These are phyloP conservation scores for Anthoscopus minutus DNA, from an alignment of 2,113 vertebrate genomes.

Conservation along the genomic window DNA sequence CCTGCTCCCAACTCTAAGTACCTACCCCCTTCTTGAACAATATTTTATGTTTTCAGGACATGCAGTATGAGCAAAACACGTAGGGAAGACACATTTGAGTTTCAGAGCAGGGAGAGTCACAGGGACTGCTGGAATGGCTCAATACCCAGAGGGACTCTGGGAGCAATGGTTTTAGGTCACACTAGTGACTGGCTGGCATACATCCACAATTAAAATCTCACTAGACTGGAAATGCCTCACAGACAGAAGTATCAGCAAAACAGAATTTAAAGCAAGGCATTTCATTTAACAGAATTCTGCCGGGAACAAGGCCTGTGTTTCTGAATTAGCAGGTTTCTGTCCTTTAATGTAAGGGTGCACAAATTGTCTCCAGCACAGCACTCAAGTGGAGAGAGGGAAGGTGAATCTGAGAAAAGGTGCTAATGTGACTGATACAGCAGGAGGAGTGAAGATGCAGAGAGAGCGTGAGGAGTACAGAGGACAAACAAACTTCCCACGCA, in stretches of 20 bases:
- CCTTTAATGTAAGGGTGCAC: neutral
- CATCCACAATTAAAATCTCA: conserved; percentile 44
- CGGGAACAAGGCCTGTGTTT: neutral
- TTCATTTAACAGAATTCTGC: neutral
- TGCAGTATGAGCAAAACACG: neutral
- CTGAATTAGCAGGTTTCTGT: neutral
- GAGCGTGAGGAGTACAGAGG: neutral
- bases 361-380: too few relatives aligned
- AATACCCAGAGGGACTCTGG: neutral
- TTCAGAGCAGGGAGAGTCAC: neutral
- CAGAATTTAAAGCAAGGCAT: neutral
- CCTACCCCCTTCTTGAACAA: neutral
- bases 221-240: conserved; percentile 51
- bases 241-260: conserved; percentile 57
- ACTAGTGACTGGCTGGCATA: conserved; percentile 26
- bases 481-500: conserved; percentile 38
- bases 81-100: neutral
- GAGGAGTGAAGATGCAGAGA: neutral
- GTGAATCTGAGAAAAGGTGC: neutral
- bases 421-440: neutral
- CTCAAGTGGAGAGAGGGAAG: neutral
- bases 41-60: neutral
- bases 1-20: neutral
- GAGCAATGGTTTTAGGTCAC: conserved; percentile 6
- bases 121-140: neutral